phyloP scores from a whole-genome alignment of 1,140 invertebrate species.

The Zaprionus nigranus region DNA sequence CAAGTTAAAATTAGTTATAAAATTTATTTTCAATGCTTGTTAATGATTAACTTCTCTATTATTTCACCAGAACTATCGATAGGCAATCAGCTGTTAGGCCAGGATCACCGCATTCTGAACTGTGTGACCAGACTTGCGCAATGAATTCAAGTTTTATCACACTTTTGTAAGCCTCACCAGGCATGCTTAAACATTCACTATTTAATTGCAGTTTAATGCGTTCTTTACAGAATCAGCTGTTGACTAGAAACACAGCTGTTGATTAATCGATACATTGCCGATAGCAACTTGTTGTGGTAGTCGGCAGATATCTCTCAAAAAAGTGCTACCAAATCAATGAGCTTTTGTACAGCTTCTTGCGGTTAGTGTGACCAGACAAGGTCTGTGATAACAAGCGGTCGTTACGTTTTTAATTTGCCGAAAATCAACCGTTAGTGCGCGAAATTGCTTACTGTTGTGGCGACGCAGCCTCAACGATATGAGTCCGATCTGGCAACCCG shows the following conservation, averaged over 20 bases:
- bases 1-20: neutral
- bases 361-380: constrained; percentile 13
- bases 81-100: neutral
- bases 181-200: no score
- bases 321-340: neutral
- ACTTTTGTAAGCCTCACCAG: no score
- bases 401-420: neutral
- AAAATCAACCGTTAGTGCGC: constrained; percentile 9
- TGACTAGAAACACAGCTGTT: neutral
- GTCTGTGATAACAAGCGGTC: constrained; percentile 7
- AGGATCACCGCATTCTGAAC: neutral
- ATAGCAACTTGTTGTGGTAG: constrained; percentile 6
- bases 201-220: no score
- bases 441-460: neutral
- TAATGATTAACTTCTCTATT: no score
- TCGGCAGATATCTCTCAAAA: constrained; percentile 5
- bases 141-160: no score
- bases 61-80: neutral
- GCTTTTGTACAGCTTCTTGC: neutral
- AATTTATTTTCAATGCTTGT: neutral
- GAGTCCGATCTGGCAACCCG: no score
- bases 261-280: neutral
- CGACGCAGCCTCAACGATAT: no score
- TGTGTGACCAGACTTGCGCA: neutral
- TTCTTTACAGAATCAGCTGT: neutral